Base-by-base conservation (phyloP, 2,113 vertebrate species). In the Dolichallabes microphthalmus region DNA sequence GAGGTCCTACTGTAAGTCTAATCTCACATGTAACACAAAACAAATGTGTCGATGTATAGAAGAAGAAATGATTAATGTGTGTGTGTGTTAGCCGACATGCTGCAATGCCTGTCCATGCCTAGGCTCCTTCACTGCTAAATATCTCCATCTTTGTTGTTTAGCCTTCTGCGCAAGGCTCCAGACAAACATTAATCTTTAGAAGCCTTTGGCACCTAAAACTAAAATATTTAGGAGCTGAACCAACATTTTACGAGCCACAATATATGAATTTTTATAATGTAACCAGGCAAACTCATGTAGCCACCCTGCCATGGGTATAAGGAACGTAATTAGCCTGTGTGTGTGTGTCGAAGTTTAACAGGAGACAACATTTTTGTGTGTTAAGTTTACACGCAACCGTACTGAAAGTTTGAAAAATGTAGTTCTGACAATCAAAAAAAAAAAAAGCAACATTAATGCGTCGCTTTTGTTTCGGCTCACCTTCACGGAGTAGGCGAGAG, bases 401-500 rank as follows among this genome's bases (percentile, higher is more conserved):
- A 60, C 57, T 60, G 20, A 60, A 60, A 2, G 10, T 17, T 69
- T 0, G 17, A 35, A 20, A 71, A 35, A 71, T 45, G 22, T 25
- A 20, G 14, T 22, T 19, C 15, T 69, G 66, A 11, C 3, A 10
- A 39, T 22, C 12, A 20, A 68, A 68, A 68, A 68, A 68, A 22
- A 20, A 68, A 68, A 68, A 68, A 68, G 25, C 14, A 25, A 12
- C 39, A 22, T 45, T 22, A 11, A 12, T 60, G 60, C 10, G 7
- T 22, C 14, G 55, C 17, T 10, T 1, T 22, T 11, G 15, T 2
- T 50, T 20, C 45, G 39, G n/a, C 94, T 94, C 86, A 99, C 98
- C 96, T 99, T 98, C 22, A 99, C 98, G 0, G 98, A 99, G 87
- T 97, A 99, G 11, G 98, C 98, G 90, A 99, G 89, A 1, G 98